These are phyloP conservation scores for Galeruca laticollis DNA, from an alignment of 2,888 invertebrate species.

Conservation along the genomic window DNA sequence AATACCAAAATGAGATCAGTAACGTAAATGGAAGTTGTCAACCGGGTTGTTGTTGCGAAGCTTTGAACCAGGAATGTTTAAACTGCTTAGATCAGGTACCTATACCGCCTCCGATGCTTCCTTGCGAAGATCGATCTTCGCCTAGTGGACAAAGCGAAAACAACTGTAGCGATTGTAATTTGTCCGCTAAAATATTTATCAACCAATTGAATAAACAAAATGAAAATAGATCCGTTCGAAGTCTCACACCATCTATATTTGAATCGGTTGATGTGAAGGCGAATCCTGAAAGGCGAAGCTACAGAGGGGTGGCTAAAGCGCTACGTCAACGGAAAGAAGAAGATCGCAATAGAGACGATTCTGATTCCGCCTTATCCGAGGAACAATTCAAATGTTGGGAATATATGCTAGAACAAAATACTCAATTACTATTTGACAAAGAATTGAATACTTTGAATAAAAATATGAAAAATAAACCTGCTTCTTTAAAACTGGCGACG, in stretches of 20 bases:
- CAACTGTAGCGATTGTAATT: constrained; percentile 68
- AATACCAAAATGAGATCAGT: constrained; percentile 69
- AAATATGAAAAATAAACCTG: constrained; percentile 70
- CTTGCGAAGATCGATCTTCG: constrained; percentile 80
- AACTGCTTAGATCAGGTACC: constrained; percentile 65
- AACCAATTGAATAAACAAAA: constrained; percentile 64
- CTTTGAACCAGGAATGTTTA: constrained; percentile 72
- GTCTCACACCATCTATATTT: constrained; percentile 62
- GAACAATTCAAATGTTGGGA: constrained; percentile 95
- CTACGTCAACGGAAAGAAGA: constrained; percentile 75
- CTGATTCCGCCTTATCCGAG: constrained; percentile 76
- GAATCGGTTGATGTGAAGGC: constrained; percentile 67
- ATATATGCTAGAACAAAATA: constrained; percentile 92
- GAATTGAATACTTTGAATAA: constrained; percentile 81
- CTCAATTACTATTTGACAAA: constrained; percentile 88
- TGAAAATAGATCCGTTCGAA: constrained; percentile 59
- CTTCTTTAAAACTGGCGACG: constrained; percentile 69
- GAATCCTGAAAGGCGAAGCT: constrained; percentile 69
- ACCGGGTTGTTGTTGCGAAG: constrained; percentile 74
- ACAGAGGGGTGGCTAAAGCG: constrained; percentile 73
- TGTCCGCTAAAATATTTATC: constrained; percentile 65
- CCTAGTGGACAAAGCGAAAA: constrained; percentile 90
- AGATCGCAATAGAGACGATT: constrained; percentile 70
- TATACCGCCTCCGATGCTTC: constrained; percentile 62
- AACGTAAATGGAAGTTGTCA: constrained; percentile 68